These are phyloP conservation scores for Parasteatoda lunata DNA, from an alignment of 2,888 invertebrate species.

Conservation along the genomic window DNA sequence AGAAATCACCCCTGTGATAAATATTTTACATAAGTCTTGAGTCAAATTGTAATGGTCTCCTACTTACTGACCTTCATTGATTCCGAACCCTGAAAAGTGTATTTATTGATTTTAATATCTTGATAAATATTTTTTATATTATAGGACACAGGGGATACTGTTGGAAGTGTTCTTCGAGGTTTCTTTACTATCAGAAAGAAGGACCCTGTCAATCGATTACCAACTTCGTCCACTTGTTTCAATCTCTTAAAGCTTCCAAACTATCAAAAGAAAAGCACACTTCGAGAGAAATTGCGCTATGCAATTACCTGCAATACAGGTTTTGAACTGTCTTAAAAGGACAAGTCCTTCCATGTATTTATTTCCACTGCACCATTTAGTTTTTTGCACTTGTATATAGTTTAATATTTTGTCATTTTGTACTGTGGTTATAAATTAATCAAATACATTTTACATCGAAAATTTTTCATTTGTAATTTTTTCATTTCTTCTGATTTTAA, in stretches of 20 bases:
- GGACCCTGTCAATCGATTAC: slow-evolving; percentile 93
- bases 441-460: neutral
- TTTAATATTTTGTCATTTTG: slow-evolving; percentile 9
- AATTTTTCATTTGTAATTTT: neutral
- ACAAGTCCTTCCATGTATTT: neutral
- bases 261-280: slow-evolving; percentile 95
- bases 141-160: slow-evolving; percentile 78
- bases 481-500: neutral
- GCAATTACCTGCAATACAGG: slow-evolving; percentile 98
- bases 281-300: slow-evolving; percentile 96
- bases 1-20: too few species aligned
- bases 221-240: slow-evolving; percentile 99
- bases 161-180: slow-evolving; percentile 87
- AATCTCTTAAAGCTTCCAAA: slow-evolving; percentile 98
- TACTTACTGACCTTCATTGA: too few species aligned
- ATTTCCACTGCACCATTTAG: neutral
- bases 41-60: too few species aligned
- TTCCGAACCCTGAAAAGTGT: too few species aligned
- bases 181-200: slow-evolving; percentile 97
- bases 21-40: too few species aligned
- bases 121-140: slow-evolving; percentile 49
- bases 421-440: neutral
- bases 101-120: neutral
- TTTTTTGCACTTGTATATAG: slow-evolving; percentile 56
- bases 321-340: slow-evolving; percentile 93